These are phyloP conservation scores for Noturus placidus DNA, from an alignment of 2,113 vertebrate species.

Conservation along the genomic window DNA sequence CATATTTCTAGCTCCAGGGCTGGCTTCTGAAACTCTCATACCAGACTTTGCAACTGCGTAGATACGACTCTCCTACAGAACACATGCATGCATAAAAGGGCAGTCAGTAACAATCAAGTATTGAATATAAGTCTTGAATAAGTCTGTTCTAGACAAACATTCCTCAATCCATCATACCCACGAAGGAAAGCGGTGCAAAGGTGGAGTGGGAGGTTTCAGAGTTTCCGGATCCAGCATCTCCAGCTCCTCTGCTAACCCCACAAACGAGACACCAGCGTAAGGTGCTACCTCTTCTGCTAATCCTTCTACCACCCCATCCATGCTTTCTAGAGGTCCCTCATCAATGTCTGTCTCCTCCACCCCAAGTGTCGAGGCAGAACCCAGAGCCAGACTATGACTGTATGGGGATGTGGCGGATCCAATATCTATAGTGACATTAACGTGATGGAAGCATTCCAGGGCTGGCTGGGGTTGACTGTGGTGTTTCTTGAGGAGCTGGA, in stretches of 20 bases:
- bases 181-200: conserved; percentile 83
- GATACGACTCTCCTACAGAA: conserved; percentile 84
- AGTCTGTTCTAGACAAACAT: not conserved
- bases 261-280: conserved; percentile 60
- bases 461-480: conserved; percentile 84
- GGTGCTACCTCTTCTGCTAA: conserved; percentile 50
- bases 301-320: conserved; percentile 76
- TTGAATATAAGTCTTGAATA: not conserved
- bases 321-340: conserved; percentile 71
- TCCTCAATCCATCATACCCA: conserved; percentile 74
- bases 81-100: not conserved
- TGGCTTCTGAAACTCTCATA: conserved; percentile 82
- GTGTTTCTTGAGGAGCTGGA: conserved; percentile 85
- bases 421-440: conserved; percentile 72
- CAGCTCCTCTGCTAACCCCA: conserved; percentile 66
- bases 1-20: conserved; percentile 64
- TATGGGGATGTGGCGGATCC: conserved; percentile 54
- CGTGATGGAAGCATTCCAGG: conserved; percentile 66
- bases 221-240: conserved; percentile 67
- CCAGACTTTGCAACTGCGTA: conserved; percentile 87
- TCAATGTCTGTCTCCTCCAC: conserved; percentile 87
- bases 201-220: conserved; percentile 84
- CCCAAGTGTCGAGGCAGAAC: conserved; percentile 57
- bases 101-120: not conserved
- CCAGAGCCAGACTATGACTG: conserved; percentile 51